Conservation (phyloP, 1,140 invertebrate species). For the Drosophila busckii region DNA sequence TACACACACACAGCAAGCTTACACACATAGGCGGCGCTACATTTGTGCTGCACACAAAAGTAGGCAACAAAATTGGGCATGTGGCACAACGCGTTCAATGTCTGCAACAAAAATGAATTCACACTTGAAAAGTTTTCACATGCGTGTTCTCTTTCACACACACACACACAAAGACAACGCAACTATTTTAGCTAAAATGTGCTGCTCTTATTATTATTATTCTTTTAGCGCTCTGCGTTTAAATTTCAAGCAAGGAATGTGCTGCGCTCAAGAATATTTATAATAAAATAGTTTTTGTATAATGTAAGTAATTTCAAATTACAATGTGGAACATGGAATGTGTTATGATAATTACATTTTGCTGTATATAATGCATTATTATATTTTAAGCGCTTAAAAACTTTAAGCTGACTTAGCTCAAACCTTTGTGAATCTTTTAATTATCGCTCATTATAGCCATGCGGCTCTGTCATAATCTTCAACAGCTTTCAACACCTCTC, state of each 20-base stretch:
- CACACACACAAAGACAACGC: conserved; percentile 47
- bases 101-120: conserved; percentile 68
- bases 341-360: no score
- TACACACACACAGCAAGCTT: conserved; percentile 19
- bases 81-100: conserved; percentile 36
- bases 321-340: no score
- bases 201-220: conserved; percentile 2
- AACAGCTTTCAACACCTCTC: no score
- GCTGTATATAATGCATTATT: no score
- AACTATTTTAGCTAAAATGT: conserved; percentile 49
- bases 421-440: no score
- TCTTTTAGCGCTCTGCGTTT: conserved; percentile 13
- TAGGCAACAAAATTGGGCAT: conserved; percentile 49
- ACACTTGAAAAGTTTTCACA: conserved; percentile 73
- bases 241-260: conserved; percentile 4
- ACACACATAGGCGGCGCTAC: conserved; percentile 18
- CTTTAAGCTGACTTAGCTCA: no score
- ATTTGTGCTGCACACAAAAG: conserved; percentile 39
- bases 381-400: no score
- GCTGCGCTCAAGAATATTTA: conserved; percentile 49
- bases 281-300: no score
- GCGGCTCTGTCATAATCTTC: no score
- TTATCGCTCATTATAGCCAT: no score
- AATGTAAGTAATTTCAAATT: no score
- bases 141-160: conserved; percentile 75